Conservation (phyloP, 2,797 vertebrate species). For the Poeciliopsis turneri region DNA sequence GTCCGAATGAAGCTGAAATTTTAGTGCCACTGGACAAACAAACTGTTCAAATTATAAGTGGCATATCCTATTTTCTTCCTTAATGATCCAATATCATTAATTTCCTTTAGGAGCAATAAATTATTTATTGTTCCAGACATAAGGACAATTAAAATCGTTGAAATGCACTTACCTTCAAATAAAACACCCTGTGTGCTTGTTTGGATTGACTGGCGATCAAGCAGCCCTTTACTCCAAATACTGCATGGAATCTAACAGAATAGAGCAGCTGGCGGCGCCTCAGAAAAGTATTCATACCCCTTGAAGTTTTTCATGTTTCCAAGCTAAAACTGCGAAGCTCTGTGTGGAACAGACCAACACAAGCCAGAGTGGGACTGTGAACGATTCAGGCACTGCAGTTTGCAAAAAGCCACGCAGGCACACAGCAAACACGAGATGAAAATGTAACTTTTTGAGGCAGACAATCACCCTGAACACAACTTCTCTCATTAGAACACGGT, state of each 20-base stretch:
- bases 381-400: background rate
- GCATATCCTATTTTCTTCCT: background rate
- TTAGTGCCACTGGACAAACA: background rate
- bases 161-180: slow-evolving; percentile 13
- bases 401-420: background rate
- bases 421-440: background rate
- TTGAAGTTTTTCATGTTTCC: background rate
- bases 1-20: slow-evolving; percentile 19
- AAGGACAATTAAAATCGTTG: background rate
- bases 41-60: background rate
- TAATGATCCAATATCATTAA: background rate
- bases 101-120: background rate
- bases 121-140: background rate
- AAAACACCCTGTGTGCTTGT: background rate
- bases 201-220: slow-evolving; percentile 16
- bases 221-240: slow-evolving; percentile 27
- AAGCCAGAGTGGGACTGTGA: background rate
- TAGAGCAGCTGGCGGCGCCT: slow-evolving; percentile 3
- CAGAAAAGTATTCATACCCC: background rate
- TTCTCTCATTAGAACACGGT: background rate
- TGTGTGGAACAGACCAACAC: background rate
- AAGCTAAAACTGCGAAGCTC: background rate
- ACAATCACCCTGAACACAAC: background rate
- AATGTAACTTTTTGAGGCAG: background rate
- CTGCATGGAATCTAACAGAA: slow-evolving; percentile 37